Conservation (phyloP, 2,888 invertebrate genomes). For the Poecilobothrus nobilitatus region DNA sequence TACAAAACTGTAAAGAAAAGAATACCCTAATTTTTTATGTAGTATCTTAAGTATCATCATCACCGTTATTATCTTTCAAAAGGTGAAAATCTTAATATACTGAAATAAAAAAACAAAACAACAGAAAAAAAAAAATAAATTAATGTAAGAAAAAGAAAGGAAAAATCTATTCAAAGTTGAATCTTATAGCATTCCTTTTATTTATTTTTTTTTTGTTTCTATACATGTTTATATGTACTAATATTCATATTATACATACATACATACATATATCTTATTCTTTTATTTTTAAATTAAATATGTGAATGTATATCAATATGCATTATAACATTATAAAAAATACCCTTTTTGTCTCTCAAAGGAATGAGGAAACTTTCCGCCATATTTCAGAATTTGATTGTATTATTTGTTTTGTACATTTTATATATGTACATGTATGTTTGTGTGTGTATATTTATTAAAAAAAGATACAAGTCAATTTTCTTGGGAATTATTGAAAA, state of each 20-base stretch:
- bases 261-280: too few relatives aligned
- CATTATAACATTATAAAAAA: not conserved
- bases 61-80: conserved; percentile 1
- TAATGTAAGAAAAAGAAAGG: not conserved
- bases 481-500: not conserved
- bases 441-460: not conserved
- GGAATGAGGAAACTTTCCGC: not conserved
- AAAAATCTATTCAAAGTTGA: not conserved
- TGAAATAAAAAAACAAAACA: not conserved
- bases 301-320: not conserved
- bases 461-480: not conserved
- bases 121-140: not conserved
- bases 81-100: not conserved
- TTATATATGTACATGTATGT: too few relatives aligned
- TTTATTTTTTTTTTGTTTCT: not conserved
- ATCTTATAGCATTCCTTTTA: not conserved
- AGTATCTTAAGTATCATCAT: conserved; percentile 6
- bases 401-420: not conserved
- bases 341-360: not conserved
- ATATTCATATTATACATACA: too few relatives aligned
- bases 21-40: not conserved
- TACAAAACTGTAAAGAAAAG: not conserved
- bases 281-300: not conserved
- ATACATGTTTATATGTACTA: not conserved
- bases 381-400: not conserved